Evolutionary conservation across 1,140 invertebrate genomes (phyloP).

Genomic region (Drusus annulatus): DNA sequence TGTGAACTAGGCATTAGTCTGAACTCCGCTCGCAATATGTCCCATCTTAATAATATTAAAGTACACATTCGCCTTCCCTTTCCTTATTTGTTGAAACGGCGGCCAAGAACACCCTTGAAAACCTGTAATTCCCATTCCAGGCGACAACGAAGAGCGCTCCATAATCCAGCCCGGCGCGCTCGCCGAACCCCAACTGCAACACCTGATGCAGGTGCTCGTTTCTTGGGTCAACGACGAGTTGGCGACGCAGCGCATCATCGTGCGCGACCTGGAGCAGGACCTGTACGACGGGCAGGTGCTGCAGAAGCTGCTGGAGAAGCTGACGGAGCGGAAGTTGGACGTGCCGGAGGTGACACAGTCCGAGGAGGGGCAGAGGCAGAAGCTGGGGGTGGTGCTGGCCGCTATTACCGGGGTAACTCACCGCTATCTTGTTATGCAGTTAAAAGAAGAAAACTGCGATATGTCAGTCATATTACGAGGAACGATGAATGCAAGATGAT

Average conservation of each 20-base stretch:
- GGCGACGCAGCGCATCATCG: constrained; percentile 97
- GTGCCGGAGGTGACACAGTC: constrained; percentile 99
- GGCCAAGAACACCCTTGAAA: too few relatives aligned
- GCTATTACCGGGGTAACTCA: constrained; percentile 82
- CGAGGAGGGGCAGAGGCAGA: constrained; percentile 97
- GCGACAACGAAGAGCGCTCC: constrained; percentile 96
- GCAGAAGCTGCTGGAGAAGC: constrained; percentile 96
- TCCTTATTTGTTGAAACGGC: too few relatives aligned
- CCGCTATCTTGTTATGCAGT: too few relatives aligned
- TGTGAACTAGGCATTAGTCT: too few relatives aligned
- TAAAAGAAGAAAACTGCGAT: too few relatives aligned
- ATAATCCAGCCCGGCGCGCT: constrained; percentile 93
- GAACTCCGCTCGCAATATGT: too few relatives aligned
- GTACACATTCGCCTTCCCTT: too few relatives aligned
- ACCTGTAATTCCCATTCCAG: constrained; percentile 73
- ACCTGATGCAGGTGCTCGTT: constrained; percentile 90
- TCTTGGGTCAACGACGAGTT: constrained; percentile 99
- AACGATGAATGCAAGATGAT: too few relatives aligned
- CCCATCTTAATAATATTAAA: too few relatives aligned
- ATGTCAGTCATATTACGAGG: too few relatives aligned
- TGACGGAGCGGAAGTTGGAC: constrained; percentile 92
- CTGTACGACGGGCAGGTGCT: constrained; percentile 98
- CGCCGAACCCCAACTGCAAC: constrained; percentile 89
- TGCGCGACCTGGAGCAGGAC: constrained; percentile 97
- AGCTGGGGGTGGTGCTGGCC: constrained; percentile 90